Percentiles rank a stretch among this genome's conserved stretches.
phyloP scores from a whole-genome alignment of 2,888 invertebrate species.

The Trichacis sp. region DNA sequence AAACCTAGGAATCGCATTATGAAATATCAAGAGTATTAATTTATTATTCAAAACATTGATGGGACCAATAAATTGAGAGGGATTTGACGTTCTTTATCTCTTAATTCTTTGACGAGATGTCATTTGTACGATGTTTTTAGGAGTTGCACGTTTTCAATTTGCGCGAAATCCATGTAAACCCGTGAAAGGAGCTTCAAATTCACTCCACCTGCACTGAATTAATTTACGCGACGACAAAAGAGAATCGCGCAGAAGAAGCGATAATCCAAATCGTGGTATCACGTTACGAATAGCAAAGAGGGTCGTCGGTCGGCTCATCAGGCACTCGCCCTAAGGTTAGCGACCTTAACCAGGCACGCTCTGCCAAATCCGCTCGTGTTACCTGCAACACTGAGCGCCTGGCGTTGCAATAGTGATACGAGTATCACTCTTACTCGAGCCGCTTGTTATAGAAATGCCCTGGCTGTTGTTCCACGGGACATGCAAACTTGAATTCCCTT shows the following conservation, averaged over 20 bases:
- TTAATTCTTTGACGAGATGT: too few species aligned
- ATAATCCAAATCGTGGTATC: slow-evolving; percentile 36
- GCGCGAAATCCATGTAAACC: background rate
- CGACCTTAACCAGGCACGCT: slow-evolving; percentile 39
- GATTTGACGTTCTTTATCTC: too few species aligned
- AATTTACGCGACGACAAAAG: background rate
- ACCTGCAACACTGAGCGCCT: slow-evolving; percentile 43
- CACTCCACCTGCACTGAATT: too few species aligned
- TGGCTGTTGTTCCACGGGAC: background rate
- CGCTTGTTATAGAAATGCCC: slow-evolving; percentile 19
- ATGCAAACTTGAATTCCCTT: background rate
- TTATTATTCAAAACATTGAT: too few species aligned
- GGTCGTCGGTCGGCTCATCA: slow-evolving; percentile 35
- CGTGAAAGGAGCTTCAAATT: too few species aligned
- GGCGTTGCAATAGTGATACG: slow-evolving; percentile 31
- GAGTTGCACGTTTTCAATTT: too few species aligned
- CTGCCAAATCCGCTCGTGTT: slow-evolving; percentile 52
- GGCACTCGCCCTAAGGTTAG: slow-evolving; percentile 35
- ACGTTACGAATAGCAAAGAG: slow-evolving; percentile 36
- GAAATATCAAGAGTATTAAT: too few species aligned
- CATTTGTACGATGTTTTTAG: too few species aligned
- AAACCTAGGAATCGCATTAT: too few species aligned
- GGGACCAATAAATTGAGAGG: too few species aligned
- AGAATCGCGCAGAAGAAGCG: slow-evolving; percentile 11
- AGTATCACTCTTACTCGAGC: slow-evolving; percentile 36